Evolutionary conservation across 2,888 invertebrate genomes (phyloP).

Genomic region (Achlya flavicornis): DNA sequence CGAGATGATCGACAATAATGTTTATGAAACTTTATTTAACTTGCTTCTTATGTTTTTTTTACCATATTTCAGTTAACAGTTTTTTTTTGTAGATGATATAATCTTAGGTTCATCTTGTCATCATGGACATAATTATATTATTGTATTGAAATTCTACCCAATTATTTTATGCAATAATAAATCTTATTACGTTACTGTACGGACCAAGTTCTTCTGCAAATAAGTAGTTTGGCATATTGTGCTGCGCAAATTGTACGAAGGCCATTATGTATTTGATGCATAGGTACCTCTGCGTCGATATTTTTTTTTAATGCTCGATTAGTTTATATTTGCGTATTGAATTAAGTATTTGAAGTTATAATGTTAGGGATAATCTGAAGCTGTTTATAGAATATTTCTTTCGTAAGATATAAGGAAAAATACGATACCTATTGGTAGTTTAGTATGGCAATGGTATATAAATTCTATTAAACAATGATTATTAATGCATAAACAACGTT

Average conservation of each 20-base stretch:
- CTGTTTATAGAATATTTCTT: neutral
- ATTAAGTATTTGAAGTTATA: neutral
- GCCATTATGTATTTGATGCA: conserved; percentile 2
- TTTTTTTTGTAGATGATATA: neutral
- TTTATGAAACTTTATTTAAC: too few species aligned
- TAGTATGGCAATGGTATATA: neutral
- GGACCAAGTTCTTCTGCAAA: neutral
- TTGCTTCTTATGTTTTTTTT: too few species aligned
- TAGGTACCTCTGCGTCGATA: neutral
- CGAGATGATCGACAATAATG: neutral
- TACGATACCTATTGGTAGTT: too few species aligned
- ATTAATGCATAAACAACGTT: neutral
- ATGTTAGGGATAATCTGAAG: neutral
- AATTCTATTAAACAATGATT: neutral
- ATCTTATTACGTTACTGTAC: neutral
- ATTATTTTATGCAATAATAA: neutral
- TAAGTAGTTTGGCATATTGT: neutral
- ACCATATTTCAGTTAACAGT: neutral
- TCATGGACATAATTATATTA: neutral
- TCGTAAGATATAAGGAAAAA: too few species aligned
- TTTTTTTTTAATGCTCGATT: neutral
- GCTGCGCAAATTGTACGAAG: conserved; percentile 1
- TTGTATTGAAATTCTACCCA: neutral
- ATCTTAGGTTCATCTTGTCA: neutral
- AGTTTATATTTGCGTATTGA: neutral